Evolutionary conservation across 2,797 vertebrate genomes (phyloP).

Genomic region (Vipera ursinii): DNA sequence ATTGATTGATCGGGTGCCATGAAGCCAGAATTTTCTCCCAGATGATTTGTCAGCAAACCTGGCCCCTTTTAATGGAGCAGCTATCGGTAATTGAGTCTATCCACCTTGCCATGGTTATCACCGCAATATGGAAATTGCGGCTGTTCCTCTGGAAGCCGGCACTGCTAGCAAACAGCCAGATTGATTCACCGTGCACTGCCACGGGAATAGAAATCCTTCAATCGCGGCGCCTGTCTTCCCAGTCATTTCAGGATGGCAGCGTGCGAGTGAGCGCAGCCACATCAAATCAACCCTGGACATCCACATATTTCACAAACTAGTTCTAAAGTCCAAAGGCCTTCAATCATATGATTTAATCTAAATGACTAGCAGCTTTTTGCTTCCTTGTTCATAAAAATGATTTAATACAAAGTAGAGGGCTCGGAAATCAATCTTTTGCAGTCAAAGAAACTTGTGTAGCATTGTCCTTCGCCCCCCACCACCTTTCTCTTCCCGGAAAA

Average conservation of each 20-base stretch:
- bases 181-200: neutral
- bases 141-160: neutral
- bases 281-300: slow-evolving; percentile 9
- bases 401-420: neutral
- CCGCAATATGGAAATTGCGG: neutral
- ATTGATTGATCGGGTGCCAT: neutral
- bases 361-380: slow-evolving; percentile 23
- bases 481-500: rapidly evolving
- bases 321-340: slow-evolving; percentile 36
- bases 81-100: neutral
- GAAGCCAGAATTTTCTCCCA: neutral
- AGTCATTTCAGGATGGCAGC: neutral
- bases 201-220: neutral
- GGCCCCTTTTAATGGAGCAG: neutral
- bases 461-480: neutral
- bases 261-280: neutral
- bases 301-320: slow-evolving; percentile 18
- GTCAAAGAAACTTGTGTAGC: slow-evolving; percentile 2
- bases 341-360: slow-evolving; percentile 38
- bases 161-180: neutral
- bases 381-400: slow-evolving; percentile 38
- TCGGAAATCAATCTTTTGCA: slow-evolving; percentile 17
- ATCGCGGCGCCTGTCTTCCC: neutral
- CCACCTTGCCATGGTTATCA: neutral
- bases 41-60: neutral